Conservation (phyloP, 1,140 invertebrate genomes). For the Glomeris maerens region DNA sequence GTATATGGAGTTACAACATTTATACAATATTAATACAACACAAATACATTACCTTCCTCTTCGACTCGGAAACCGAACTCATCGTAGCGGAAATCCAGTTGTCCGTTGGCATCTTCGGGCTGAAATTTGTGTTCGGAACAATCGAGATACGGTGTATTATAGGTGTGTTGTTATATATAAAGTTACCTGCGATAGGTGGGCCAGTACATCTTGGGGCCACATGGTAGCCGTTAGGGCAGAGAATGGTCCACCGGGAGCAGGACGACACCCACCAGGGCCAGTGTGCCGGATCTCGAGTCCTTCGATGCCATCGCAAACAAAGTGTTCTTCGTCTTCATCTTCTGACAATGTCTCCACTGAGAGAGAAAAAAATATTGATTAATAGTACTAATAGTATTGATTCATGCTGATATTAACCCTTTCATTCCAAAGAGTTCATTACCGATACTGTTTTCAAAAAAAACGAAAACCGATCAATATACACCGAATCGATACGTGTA, state of each 20-base stretch:
- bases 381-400: slow-evolving; percentile 8
- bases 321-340: slow-evolving; percentile 57
- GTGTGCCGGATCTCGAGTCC: slow-evolving; percentile 28
- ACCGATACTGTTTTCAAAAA: too few relatives aligned
- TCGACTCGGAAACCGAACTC: slow-evolving; percentile 97
- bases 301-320: slow-evolving; percentile 27
- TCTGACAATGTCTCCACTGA: slow-evolving; percentile 62
- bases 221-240: slow-evolving; percentile 87
- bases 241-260: slow-evolving; percentile 46
- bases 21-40: slow-evolving; percentile 3
- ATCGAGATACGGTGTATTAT: too few relatives aligned
- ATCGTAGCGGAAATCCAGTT: slow-evolving; percentile 61
- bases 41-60: slow-evolving; percentile 47
- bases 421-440: not conserved
- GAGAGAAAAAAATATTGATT: slow-evolving; percentile 7
- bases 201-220: slow-evolving; percentile 89
- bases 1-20: too few relatives aligned
- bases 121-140: too few relatives aligned
- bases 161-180: not conserved
- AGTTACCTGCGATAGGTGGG: slow-evolving; percentile 42
- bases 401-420: not conserved
- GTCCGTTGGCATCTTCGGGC: slow-evolving; percentile 33
- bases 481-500: slow-evolving; percentile 32
- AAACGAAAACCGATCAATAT: not conserved
- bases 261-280: slow-evolving; percentile 45